Percentiles rank a stretch among this genome's conserved stretches.
Conservation (phyloP, 2,113 vertebrate genomes). For the Empidonax traillii region DNA sequence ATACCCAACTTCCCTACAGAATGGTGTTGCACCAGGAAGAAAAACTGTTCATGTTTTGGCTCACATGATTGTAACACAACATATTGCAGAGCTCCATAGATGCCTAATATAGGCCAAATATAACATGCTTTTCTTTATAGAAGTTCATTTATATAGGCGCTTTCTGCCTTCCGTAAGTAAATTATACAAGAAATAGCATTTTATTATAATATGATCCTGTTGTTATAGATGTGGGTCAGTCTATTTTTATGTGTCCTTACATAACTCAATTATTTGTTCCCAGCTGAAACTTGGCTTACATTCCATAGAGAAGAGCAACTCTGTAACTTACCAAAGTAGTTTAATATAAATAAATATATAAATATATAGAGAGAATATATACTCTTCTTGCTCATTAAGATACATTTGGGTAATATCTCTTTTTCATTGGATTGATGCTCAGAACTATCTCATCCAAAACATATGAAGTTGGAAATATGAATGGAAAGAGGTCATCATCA, state of each 20-base stretch:
- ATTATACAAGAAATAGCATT: background rate
- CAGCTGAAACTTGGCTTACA: conserved; percentile 27
- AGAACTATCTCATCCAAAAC: background rate
- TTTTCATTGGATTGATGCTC: background rate
- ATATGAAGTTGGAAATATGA: background rate
- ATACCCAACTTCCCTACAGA: background rate
- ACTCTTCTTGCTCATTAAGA: background rate
- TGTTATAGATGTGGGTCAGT: conserved; percentile 43
- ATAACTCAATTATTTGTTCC: conserved; percentile 46
- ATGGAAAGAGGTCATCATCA: background rate
- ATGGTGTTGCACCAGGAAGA: background rate
- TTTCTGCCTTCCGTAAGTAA: background rate
- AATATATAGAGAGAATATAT: background rate
- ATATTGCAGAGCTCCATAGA: background rate
- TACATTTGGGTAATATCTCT: background rate
- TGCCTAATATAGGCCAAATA: background rate
- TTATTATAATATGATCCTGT: conserved; percentile 1
- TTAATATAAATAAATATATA: background rate
- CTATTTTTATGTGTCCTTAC: conserved; percentile 51
- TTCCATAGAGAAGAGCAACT: background rate
- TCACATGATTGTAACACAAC: background rate
- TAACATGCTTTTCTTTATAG: background rate
- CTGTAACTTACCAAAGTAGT: background rate
- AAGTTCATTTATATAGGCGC: background rate
- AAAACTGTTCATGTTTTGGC: background rate